Evolutionary conservation across 2,888 invertebrate genomes (phyloP), one percentile per base, ranked within the genome.

Genomic region (Alloplasta piceator): DNA sequence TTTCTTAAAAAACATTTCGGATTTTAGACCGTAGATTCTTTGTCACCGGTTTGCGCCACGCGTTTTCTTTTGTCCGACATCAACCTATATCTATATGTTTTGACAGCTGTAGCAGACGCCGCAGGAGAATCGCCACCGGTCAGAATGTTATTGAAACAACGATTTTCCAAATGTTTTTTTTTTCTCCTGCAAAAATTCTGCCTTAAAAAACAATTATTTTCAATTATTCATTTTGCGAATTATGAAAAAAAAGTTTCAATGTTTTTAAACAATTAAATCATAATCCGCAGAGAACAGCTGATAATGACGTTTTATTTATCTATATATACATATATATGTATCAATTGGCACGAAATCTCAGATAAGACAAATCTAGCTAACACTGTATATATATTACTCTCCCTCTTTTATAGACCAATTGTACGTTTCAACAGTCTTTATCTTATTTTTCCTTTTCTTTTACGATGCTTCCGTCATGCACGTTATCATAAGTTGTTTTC

Each of bases 51-150:
- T 9, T 48, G 6, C 36, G 26, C 60, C 64, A 56, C 63, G 63
- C 46, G 61, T 67, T 41, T 14, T 16, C n/a, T 74, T 74, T 43
- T 66, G n/a, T n/a, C 55, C 14, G 26, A 14, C 14, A 52, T 52
- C 16, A 14, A 12, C 14, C 16, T n/a, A 14, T 52, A 61, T 70
- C 52, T 56, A 75, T 66, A 68, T 73, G 68, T 72, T 82, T 82
- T 78, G 81, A 82, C 81, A 71, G 55, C 48, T 26, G 26, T 80
- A 81, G 81, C 78, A 78, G 78, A 82, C 78, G 81, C 74, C 63
- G 48, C 58, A 3, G 1, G 26, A 26, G 3, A 26, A 26, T 1
- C 3, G 26, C 3, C 26, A 26, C 26, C 26, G 26, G 26, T 26
- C 26, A 26, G 26, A 26, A 26, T 26, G 26, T 26, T 26, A 26